Conservation (phyloP, 2,888 invertebrate genomes). For the Melinaea menophilus region DNA sequence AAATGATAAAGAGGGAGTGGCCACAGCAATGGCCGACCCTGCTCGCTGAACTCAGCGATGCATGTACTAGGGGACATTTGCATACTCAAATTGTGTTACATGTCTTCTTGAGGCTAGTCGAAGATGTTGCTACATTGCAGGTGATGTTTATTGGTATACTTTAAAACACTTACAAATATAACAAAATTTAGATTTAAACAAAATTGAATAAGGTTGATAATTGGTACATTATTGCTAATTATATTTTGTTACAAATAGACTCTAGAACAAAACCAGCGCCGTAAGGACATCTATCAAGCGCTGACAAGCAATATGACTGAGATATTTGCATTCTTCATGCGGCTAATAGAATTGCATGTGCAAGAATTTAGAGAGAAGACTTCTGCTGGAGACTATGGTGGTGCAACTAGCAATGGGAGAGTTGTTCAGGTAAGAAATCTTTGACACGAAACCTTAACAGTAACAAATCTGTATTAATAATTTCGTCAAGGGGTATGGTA, state of each 20-base stretch:
- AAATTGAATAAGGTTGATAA: no score
- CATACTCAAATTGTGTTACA: slow-evolving; percentile 94
- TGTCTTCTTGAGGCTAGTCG: slow-evolving; percentile 92
- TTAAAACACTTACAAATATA: not conserved
- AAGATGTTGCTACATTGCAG: slow-evolving; percentile 95
- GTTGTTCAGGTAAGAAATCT: slow-evolving; percentile 81
- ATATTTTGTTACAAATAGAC: slow-evolving; percentile 69
- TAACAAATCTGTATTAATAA: no score
- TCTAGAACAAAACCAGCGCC: slow-evolving; percentile 90
- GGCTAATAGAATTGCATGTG: slow-evolving; percentile 88
- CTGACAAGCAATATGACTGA: slow-evolving; percentile 92
- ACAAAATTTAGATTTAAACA: no score
- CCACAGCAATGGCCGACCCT: slow-evolving; percentile 97
- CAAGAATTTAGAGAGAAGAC: slow-evolving; percentile 84
- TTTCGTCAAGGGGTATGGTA: no score
- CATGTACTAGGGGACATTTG: slow-evolving; percentile 88
- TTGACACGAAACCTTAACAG: not conserved
- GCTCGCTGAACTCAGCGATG: slow-evolving; percentile 87
- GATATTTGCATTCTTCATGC: slow-evolving; percentile 90
- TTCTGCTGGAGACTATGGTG: slow-evolving; percentile 79
- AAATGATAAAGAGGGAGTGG: slow-evolving; percentile 98
- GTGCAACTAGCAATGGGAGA: slow-evolving; percentile 85
- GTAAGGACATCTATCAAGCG: slow-evolving; percentile 94
- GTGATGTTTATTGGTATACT: slow-evolving; percentile 47
- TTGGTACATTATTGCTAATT: no score